Percentiles rank a stretch among this genome's conserved stretches.
Evolutionary conservation across 2,888 invertebrate genomes (phyloP).

Genomic region (Latheticus oryzae): DNA sequence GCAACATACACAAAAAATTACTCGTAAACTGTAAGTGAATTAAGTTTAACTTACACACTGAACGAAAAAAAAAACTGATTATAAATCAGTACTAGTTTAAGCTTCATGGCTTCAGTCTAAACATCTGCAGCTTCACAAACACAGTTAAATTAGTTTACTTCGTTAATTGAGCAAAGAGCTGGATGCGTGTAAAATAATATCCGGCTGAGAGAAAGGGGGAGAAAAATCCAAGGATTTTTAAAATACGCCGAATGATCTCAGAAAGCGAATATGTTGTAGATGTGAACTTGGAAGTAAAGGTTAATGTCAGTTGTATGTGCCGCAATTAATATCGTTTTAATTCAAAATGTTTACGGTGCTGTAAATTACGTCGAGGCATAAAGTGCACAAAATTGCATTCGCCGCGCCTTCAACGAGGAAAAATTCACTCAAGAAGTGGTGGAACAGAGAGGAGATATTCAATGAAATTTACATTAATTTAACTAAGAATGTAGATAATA

Average conservation of each 20-base stretch:
- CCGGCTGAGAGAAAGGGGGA: conserved; percentile 25
- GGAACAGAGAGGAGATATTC: too few relatives aligned
- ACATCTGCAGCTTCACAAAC: conserved; percentile 25
- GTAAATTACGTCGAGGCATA: conserved; percentile 23
- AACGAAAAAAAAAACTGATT: conserved; percentile 7
- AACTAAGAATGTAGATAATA: too few relatives aligned
- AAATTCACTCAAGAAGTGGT: conserved; percentile 8
- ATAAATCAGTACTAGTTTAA: conserved; percentile 18
- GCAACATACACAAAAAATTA: too few relatives aligned
- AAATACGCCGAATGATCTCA: conserved; percentile 5
- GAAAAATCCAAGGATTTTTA: conserved; percentile 25
- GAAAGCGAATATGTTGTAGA: conserved; percentile 9
- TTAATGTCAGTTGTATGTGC: conserved; percentile 35
- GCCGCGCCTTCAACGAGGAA: conserved; percentile 23
- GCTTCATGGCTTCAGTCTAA: conserved; percentile 13
- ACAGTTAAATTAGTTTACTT: conserved; percentile 34
- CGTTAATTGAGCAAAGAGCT: conserved; percentile 34
- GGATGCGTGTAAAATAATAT: conserved; percentile 39
- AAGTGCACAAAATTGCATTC: conserved; percentile 25
- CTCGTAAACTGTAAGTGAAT: too few relatives aligned
- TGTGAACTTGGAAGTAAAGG: conserved; percentile 36
- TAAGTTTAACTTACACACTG: conserved; percentile 7
- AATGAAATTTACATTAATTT: too few relatives aligned
- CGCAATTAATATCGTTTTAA: conserved; percentile 37
- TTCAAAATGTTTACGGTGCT: conserved; percentile 35